phyloP scores from a whole-genome alignment of 2,113 vertebrate species.

The Sula dactylatra region DNA sequence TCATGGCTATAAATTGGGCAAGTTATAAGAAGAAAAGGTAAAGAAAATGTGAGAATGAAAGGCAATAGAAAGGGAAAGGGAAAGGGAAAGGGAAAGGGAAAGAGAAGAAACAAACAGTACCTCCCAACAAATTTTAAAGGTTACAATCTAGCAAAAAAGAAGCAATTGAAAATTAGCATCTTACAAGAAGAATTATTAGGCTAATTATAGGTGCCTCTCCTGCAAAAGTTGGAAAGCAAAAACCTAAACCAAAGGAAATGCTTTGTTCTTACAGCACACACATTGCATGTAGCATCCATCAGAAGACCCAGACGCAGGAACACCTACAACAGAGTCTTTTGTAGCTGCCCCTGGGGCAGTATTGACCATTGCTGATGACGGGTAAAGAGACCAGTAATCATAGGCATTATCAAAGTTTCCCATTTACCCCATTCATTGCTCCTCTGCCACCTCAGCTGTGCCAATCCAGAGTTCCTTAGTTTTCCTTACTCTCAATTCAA shows the following conservation, averaged over 20 bases:
- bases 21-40: neutral
- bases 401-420: neutral
- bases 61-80: too few species aligned
- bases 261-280: neutral
- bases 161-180: neutral
- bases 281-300: neutral
- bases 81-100: neutral
- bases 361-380: neutral
- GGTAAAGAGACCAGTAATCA: neutral
- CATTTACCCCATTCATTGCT: neutral
- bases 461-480: neutral
- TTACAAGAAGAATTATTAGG: neutral
- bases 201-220: neutral
- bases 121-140: neutral
- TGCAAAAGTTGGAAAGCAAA: neutral
- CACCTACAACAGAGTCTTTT: neutral
- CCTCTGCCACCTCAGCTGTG: neutral
- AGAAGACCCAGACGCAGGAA: neutral
- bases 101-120: neutral
- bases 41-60: neutral
- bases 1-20: neutral
- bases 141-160: neutral
- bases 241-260: neutral
- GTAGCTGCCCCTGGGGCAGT: neutral
- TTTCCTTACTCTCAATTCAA: neutral